phyloP scores from a whole-genome alignment of 2,113 vertebrate species.

The human region GRCh38 chr12:101229001-101229500 shows the following conservation, averaged over 20 bases:
- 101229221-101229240: neutral
- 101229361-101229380: neutral
- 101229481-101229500: too few relatives aligned
- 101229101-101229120: neutral
- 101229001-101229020: neutral
- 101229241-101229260: neutral
- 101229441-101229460: too few relatives aligned
- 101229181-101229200: neutral
- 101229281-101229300: neutral
- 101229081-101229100: neutral
- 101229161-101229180: neutral
- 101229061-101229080: neutral
- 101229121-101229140: neutral
- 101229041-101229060: neutral
- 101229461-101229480: too few relatives aligned
- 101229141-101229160: neutral
- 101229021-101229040: neutral
- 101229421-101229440: too few relatives aligned
- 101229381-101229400: slow-evolving; percentile 1
- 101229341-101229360: neutral
- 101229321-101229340: neutral
- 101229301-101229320: neutral
- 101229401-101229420: neutral
- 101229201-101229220: neutral
- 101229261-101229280: neutral